Evolutionary conservation across 2,797 vertebrate genomes (phyloP).

Genomic region (Acipenser transmontanus): DNA sequence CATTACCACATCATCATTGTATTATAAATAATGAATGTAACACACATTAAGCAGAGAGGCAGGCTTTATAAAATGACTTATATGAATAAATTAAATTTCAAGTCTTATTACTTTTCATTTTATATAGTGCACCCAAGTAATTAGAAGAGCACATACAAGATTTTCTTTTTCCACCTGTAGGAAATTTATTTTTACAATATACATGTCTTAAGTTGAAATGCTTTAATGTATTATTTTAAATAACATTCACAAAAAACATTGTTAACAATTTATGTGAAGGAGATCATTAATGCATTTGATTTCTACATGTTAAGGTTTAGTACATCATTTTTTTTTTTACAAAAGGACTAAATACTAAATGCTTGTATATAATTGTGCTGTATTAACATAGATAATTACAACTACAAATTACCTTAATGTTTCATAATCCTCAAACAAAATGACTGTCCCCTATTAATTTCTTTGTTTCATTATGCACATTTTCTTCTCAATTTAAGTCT

Average conservation of each 20-base stretch:
- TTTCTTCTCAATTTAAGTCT: too few relatives aligned
- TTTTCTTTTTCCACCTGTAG: slow-evolving; percentile 76
- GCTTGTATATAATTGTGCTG: slow-evolving; percentile 2
- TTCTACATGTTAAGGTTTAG: slow-evolving; percentile 63
- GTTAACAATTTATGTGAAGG: slow-evolving; percentile 63
- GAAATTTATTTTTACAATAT: slow-evolving; percentile 86
- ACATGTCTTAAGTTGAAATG: slow-evolving; percentile 68
- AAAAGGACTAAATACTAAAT: slow-evolving; percentile 14
- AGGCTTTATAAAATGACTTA: slow-evolving; percentile 94
- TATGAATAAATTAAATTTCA: slow-evolving; percentile 98
- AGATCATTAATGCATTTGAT: slow-evolving; percentile 70
- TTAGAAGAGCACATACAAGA: slow-evolving; percentile 81
- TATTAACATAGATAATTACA: not conserved
- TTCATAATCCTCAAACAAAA: not conserved
- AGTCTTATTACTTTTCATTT: slow-evolving; percentile 97
- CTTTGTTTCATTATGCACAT: too few relatives aligned
- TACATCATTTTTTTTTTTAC: slow-evolving; percentile 33
- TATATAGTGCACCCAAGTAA: slow-evolving; percentile 93
- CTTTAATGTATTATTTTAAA: slow-evolving; percentile 79
- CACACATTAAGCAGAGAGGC: slow-evolving; percentile 79
- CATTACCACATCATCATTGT: slow-evolving; percentile 92
- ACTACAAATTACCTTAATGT: too few relatives aligned
- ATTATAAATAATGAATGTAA: slow-evolving; percentile 98
- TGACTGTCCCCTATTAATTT: not conserved
- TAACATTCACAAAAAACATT: slow-evolving; percentile 79